These are phyloP conservation scores for Odontomachus brunneus DNA, from an alignment of 1,140 invertebrate species.

Conservation along the genomic window DNA sequence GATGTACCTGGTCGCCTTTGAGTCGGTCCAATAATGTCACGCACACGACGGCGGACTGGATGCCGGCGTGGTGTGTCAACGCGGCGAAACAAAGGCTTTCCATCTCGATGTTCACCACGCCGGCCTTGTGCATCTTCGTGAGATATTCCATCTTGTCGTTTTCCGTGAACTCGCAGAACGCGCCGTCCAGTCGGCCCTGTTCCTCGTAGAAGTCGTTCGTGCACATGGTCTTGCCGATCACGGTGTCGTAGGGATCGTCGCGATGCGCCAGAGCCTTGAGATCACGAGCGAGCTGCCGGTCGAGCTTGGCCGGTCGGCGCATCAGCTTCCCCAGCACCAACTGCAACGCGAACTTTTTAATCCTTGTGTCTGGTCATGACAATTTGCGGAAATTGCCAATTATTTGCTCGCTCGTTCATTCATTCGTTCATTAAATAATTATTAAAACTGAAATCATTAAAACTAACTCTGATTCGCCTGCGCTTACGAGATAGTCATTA, in stretches of 20 bases:
- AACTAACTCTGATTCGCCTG: no score
- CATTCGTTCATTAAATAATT: no score
- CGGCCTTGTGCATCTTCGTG: constrained; percentile 90
- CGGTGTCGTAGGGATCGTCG: constrained; percentile 92
- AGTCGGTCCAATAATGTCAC: constrained; percentile 97
- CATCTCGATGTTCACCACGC: constrained; percentile 99
- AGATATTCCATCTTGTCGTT: constrained; percentile 96
- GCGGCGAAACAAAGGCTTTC: constrained; percentile 97
- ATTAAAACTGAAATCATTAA: no score
- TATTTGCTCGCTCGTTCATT: no score
- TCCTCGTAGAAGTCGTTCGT: constrained; percentile 99
- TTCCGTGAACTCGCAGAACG: constrained; percentile 97
- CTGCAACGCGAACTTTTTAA: constrained; percentile 88
- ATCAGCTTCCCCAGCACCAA: constrained; percentile 95
- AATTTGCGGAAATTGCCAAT: no score
- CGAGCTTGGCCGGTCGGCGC: constrained; percentile 92
- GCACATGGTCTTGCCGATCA: constrained; percentile 97
- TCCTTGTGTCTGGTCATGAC: no score
- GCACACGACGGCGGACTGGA: constrained; percentile 96
- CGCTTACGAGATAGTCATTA: no score
- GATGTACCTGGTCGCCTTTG: constrained; percentile 95
- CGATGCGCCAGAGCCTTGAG: constrained; percentile 90
- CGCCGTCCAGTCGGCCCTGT: constrained; percentile 97
- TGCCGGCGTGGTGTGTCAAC: constrained; percentile 96
- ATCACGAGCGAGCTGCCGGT: constrained; percentile 92